phyloP scores from a whole-genome alignment of 2,113 vertebrate genomes.

The Malurus alboscapulatus region DNA sequence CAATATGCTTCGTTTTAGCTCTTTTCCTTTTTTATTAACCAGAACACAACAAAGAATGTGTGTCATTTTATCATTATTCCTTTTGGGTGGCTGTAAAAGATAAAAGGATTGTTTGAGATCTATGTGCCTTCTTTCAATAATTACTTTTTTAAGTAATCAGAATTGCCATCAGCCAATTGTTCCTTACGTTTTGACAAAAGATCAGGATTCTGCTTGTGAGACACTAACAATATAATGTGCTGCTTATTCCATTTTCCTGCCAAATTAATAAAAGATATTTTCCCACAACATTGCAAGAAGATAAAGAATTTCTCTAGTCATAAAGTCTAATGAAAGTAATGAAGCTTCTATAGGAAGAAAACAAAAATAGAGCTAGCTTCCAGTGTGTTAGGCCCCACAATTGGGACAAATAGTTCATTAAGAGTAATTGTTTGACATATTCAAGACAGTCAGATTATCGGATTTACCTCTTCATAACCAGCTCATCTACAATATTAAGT shows the following conservation, averaged over 20 bases:
- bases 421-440: neutral
- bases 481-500: neutral
- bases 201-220: neutral
- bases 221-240: neutral
- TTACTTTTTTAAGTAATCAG: neutral
- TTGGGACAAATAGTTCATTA: neutral
- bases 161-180: slow-evolving; percentile 15
- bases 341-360: neutral
- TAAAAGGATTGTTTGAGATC: neutral
- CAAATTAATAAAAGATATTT: neutral
- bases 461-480: neutral
- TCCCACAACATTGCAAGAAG: neutral
- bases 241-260: neutral
- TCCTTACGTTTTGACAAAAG: neutral
- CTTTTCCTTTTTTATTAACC: neutral
- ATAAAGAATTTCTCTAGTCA: neutral
- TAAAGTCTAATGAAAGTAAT: neutral
- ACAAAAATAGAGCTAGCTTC: neutral
- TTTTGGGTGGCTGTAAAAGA: neutral
- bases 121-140: slow-evolving; percentile 7
- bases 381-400: neutral
- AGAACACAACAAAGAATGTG: neutral
- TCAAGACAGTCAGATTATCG: neutral
- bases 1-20: neutral
- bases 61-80: neutral